Base-by-base conservation (phyloP, 2,888 invertebrate species). In the Pedicia rivosa region DNA sequence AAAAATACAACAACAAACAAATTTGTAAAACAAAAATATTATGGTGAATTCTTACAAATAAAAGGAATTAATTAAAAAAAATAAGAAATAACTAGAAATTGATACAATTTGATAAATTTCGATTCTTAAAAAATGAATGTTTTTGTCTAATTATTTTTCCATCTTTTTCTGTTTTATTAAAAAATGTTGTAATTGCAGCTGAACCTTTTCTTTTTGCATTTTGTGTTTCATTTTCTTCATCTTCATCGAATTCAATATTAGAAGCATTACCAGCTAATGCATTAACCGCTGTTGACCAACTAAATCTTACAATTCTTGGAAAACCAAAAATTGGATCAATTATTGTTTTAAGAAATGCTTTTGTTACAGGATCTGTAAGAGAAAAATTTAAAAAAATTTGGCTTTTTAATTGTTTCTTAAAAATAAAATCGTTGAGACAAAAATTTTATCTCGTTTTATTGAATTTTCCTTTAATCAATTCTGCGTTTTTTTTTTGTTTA, bases 281-380 rank as follows among this genome's bases (percentile, higher is more conserved):
- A 31, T 73, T 72, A 41, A 77, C 78, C 0, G 94, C 83, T 0
- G 98, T 98, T 0, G 94, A 90, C 98, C 98, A 98, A 56, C 94
- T 92, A 57, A 97, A 94, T 42, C 98, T 67, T 0, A 98, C 95
- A 13, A 98, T 65, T 36, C 80, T 74, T 0, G 95, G 88, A 59
- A 81, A 99, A 0, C 98, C 98, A 64, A 98, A 99, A 0, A 97
- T 74, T 16, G 74, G 69, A 62, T 98, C 90, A 40, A 87, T 69
- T 53, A 80, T 72, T 8, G 79, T 70, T 2, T 67, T 58, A 24
- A 98, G 68, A 63, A 95, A 99, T 45, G 77, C 77, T 59, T 95
- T 97, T 2, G 97, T 97, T 1, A 74, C 70, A 1, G 95, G 92
- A 73, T 98, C 97, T n/a, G n/a, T n/a, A n/a, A n/a, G n/a, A n/a